phyloP scores from a whole-genome alignment of 2,113 vertebrate genomes.

The Chaetops frenatus region DNA sequence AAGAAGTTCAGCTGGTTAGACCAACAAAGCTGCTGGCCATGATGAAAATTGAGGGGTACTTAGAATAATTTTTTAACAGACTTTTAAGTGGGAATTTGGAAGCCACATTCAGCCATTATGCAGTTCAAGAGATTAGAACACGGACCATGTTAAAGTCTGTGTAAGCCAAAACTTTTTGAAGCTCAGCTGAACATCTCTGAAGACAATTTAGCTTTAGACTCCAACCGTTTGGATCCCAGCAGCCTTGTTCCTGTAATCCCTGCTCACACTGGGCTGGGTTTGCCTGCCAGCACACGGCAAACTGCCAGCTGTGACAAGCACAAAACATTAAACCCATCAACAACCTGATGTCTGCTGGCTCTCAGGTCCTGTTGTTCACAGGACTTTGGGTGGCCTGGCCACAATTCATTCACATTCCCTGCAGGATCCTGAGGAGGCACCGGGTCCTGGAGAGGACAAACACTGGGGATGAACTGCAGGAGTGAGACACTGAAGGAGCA shows the following conservation, averaged over 20 bases:
- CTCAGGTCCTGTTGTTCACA: background rate
- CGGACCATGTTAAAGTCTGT: accelerated
- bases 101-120: background rate
- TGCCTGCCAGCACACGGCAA: background rate
- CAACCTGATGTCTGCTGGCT: background rate
- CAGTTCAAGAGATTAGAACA: background rate
- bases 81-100: background rate
- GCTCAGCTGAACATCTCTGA: background rate
- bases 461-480: background rate
- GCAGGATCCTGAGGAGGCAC: background rate
- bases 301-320: background rate
- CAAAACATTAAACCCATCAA: background rate
- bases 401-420: background rate
- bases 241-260: background rate
- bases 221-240: background rate
- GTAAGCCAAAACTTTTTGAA: background rate
- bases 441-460: background rate
- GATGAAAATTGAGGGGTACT: background rate
- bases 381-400: background rate
- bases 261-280: background rate
- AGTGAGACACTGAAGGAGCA: background rate
- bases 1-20: background rate
- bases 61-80: background rate
- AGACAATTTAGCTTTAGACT: background rate
- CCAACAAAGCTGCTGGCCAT: background rate